Evolutionary conservation across 2,888 invertebrate genomes (phyloP).

Genomic region (Eupithecia subfuscata): DNA sequence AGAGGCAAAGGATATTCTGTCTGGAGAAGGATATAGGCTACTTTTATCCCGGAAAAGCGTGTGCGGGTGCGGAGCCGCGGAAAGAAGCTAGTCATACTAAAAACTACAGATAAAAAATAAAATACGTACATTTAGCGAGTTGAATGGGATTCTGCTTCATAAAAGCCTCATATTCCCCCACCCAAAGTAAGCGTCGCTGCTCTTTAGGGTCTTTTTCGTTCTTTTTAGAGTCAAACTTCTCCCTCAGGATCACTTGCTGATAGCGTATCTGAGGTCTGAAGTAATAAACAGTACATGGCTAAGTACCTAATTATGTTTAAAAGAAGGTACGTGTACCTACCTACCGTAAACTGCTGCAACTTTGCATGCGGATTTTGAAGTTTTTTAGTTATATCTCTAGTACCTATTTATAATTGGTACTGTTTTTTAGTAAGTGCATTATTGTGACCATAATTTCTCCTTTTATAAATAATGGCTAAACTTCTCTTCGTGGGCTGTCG

Average conservation of each 20-base stretch:
- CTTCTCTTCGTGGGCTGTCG: too few species aligned
- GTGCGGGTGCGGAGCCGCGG: not conserved
- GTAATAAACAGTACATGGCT: not conserved
- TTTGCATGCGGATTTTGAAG: too few species aligned
- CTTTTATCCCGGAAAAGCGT: not conserved
- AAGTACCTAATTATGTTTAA: not conserved
- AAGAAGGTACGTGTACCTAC: too few species aligned
- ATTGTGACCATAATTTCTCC: too few species aligned
- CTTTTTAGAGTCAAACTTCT: slow-evolving; percentile 91
- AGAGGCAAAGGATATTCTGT: not conserved
- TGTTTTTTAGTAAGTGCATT: too few species aligned
- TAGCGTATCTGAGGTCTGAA: slow-evolving; percentile 89
- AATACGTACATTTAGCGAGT: slow-evolving; percentile 85
- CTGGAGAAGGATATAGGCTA: not conserved
- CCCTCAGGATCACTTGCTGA: slow-evolving; percentile 90
- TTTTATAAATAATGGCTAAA: too few species aligned
- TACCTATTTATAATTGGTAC: too few species aligned
- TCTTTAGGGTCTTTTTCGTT: slow-evolving; percentile 86
- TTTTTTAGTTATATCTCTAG: too few species aligned
- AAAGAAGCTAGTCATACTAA: not conserved
- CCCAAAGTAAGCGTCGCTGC: slow-evolving; percentile 88
- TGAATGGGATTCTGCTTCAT: slow-evolving; percentile 87
- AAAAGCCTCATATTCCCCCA: slow-evolving; percentile 91
- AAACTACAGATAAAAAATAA: not conserved
- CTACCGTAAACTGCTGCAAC: too few species aligned